Conservation (phyloP, 1,140 invertebrate genomes). For the Helicorthomorpha holstii region DNA sequence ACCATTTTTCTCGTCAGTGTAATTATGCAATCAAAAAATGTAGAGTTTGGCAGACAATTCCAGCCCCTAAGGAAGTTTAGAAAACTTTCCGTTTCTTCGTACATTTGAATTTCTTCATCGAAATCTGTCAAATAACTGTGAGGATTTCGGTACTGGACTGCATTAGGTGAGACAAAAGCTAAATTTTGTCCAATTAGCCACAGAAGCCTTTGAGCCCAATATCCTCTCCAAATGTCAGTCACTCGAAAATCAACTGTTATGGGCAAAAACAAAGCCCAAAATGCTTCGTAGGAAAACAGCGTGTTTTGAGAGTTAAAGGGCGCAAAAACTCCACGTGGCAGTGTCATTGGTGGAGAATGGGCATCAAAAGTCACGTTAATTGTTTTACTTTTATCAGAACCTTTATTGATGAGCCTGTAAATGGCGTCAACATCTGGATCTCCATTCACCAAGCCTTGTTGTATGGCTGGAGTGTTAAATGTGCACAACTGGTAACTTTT, state of each 20-base stretch:
- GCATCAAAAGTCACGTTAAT: no score
- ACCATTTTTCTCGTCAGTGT: constrained; percentile 11
- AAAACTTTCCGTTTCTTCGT: constrained; percentile 13
- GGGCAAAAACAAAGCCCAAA: neutral
- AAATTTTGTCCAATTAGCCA: constrained; percentile 17
- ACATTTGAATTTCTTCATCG: constrained; percentile 14
- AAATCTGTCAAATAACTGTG: constrained; percentile 16
- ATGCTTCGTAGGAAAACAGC: constrained; percentile 18
- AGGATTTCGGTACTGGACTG: constrained; percentile 13
- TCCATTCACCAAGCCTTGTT: neutral
- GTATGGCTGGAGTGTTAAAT: neutral
- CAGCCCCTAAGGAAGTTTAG: constrained; percentile 13
- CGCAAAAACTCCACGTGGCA: constrained; percentile 18
- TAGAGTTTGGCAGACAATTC: constrained; percentile 12
- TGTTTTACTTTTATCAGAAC: no score
- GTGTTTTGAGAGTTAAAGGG: constrained; percentile 20
- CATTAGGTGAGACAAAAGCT: constrained; percentile 16
- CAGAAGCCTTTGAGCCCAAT: constrained; percentile 20
- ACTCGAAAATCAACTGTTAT: neutral
- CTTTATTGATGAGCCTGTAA: neutral
- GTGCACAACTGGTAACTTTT: neutral
- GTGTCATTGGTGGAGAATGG: constrained; percentile 18
- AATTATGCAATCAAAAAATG: constrained; percentile 13
- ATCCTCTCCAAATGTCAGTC: constrained; percentile 22
- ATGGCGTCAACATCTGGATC: neutral